Evolutionary conservation across 2,797 vertebrate species (phyloP), one percentile per base, ranked within the genome.

Genomic region (Macrochelys suwanniensis): DNA sequence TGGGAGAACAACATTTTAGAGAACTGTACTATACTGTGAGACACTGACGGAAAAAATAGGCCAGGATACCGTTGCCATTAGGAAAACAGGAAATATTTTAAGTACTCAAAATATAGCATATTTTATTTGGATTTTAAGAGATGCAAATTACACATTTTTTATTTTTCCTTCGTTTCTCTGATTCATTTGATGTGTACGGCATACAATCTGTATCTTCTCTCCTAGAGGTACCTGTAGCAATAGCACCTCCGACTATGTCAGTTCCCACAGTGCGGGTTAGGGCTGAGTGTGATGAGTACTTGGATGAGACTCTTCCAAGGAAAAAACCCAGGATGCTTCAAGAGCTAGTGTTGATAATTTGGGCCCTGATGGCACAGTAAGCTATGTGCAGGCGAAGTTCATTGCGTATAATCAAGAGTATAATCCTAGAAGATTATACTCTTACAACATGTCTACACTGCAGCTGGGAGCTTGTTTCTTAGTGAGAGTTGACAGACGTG

Each of bases 221-320:
- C 4, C 1, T 26, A 49, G 61, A 4, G 17, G 0, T 82, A 11
- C 17, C 76, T 47, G 12, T 54, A 17, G 11, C 33, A 33, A 13
- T 53, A 68, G 33, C 33, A 21, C 15, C 65, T 89, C 61, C n/a
- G n/a, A 13, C 25, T 33, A 0, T 2, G 1, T 15, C 17, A 11
- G 6, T 37, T 90, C 11, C 21, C 28, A 47, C 19, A 1, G 33
- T 61, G 17, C 23, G 33, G 68, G 26, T 49, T 23, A 74, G 80
- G 78, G 92, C 74, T 54, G 19, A 21, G 54, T 59, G 42, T 68
- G 59, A 25, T 84, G 31, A 49, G 42, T 0, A 0, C 37, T 45
- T 74, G 57, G 76, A 84, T 28, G 33, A 80, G 79, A 86, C 10
- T 11, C 5, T 19, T 68, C 31, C 42, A 1, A 7, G 17, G 3